Percentiles rank a stretch among this genome's conserved stretches.
phyloP scores from a whole-genome alignment of 2,888 invertebrate species.

The Ophioninae sp. region DNA sequence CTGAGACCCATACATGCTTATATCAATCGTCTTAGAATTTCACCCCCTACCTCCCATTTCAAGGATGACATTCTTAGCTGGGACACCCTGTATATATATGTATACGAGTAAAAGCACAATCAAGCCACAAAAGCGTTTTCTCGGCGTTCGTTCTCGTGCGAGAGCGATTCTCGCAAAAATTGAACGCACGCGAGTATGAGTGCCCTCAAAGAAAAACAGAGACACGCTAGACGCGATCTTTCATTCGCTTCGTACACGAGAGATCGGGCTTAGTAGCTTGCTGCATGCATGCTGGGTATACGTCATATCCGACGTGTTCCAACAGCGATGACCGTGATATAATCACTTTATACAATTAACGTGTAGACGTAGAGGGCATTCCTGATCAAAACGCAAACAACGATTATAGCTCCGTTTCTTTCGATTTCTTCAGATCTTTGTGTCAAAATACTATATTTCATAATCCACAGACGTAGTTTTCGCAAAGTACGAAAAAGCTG shows the following conservation, averaged over 20 bases:
- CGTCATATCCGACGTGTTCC: conserved; percentile 15
- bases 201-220: conserved; percentile 1
- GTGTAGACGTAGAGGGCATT: not conserved
- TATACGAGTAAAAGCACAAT: not conserved
- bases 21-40: too few relatives aligned
- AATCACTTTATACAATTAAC: conserved; percentile 28
- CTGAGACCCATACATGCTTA: too few relatives aligned
- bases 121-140: conserved; percentile 23
- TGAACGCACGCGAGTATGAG: not conserved
- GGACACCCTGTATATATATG: too few relatives aligned
- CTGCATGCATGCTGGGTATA: not conserved
- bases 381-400: not conserved
- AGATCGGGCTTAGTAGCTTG: not conserved
- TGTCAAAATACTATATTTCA: too few relatives aligned
- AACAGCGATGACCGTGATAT: conserved; percentile 24
- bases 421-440: too few relatives aligned
- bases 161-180: conserved; percentile 13
- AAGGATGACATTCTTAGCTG: too few relatives aligned
- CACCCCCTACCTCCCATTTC: too few relatives aligned
- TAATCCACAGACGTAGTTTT: too few relatives aligned
- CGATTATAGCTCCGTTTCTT: not conserved
- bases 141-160: conserved; percentile 19
- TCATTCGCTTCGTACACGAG: not conserved
- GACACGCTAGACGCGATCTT: conserved; percentile 18
- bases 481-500: too few relatives aligned